Evolutionary conservation across 2,113 vertebrate species (phyloP), one percentile per base, ranked within the genome.

Genomic region (Clarias batrachus): DNA sequence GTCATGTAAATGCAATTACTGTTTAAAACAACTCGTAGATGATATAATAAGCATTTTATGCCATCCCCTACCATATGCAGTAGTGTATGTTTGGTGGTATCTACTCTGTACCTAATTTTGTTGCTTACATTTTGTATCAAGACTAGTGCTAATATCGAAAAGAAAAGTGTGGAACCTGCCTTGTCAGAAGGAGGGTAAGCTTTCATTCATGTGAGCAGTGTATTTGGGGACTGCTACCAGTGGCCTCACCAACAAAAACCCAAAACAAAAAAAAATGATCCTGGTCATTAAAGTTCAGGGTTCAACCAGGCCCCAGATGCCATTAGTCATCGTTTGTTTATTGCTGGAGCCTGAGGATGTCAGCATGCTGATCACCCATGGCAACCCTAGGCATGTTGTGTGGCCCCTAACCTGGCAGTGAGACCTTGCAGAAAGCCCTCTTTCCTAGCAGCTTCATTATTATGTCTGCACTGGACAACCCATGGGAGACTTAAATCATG

Each of bases 321-420:
- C 95, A 96, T 97, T 96, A 95, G 95, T 96, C 94, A 94, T 92
- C 88, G 87, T 87, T 92, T 92, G 81, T 95, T 95, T 96, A 96
- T 96, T 96, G 93, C 95, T 92, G 87, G 92, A 92, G 94, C 93
- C 92, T 21, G 77, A 90, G 93, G 90, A 92, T 96, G 95, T 96
- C 94, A 95, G 92, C 94, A 91, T 93, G 82, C 19, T 87, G 93
- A 93, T 97, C 94, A 96, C 93, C 95, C 94, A 91, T 92, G 87
- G 96, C 94, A 96, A 95, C 94, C 93, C 33, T 84, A 91, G 74
- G 92, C 89, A 92, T 85, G 90, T 91, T 92, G 90, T 89, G 89
- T 93, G 90, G 92, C 91, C 91, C 91, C 91, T 89, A 91, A 90
- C 88, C 91, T 94, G 92, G 92, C 88, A 85, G 92, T 89, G 91